These are phyloP conservation scores for Epirrhoe tristata DNA, from an alignment of 2,888 invertebrate genomes.

Conservation along the genomic window DNA sequence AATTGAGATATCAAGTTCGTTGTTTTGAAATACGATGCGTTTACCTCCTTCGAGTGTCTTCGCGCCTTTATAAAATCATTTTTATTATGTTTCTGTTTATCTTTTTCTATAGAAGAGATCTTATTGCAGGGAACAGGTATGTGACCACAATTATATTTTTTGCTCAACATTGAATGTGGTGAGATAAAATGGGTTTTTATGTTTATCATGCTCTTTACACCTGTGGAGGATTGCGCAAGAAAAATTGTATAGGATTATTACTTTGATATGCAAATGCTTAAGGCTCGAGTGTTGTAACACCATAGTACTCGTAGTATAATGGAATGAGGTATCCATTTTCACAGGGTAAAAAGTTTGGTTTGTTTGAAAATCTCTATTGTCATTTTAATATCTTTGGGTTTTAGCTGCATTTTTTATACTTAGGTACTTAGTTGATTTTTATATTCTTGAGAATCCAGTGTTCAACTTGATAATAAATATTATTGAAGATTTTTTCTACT, in stretches of 20 bases:
- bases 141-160: constrained; percentile 65
- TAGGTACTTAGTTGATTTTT: too few relatives aligned
- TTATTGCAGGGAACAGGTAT: constrained; percentile 70
- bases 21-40: constrained; percentile 78
- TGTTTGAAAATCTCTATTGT: constrained; percentile 1
- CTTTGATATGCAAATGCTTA: constrained; percentile 62
- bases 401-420: not conserved
- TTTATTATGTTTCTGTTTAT: constrained; percentile 70
- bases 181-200: constrained; percentile 56
- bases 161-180: constrained; percentile 51
- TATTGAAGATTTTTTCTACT: too few relatives aligned
- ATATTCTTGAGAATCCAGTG: too few relatives aligned
- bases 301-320: constrained; percentile 11
- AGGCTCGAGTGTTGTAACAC: constrained; percentile 30
- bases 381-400: not conserved
- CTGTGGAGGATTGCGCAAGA: constrained; percentile 51
- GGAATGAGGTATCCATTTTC: constrained; percentile 24
- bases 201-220: constrained; percentile 56
- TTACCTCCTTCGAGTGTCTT: constrained; percentile 65
- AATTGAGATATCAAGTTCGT: constrained; percentile 72
- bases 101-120: constrained; percentile 66
- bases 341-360: constrained; percentile 17
- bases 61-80: constrained; percentile 65
- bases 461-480: too few relatives aligned
- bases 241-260: constrained; percentile 46